Conservation (phyloP, 2,113 vertebrate species). For the crab-eating macaque (Macaca fascicularis) region DNA sequence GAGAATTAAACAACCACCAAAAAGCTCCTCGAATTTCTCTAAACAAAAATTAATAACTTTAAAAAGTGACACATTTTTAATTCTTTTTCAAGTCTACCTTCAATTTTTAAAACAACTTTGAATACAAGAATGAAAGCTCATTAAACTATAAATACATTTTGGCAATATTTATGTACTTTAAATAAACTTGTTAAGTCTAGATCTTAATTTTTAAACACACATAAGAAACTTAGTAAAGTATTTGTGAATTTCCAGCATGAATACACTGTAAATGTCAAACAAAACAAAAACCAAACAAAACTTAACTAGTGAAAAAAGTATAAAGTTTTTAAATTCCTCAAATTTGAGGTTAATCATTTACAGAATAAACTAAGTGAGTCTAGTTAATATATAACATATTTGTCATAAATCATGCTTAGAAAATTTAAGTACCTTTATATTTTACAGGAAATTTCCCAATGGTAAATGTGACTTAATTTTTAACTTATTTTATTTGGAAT, state of each 20-base stretch:
- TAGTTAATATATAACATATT: neutral
- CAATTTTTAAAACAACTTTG: neutral
- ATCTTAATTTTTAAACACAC: conserved; percentile 31
- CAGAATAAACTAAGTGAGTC: neutral
- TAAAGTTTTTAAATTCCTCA: conserved; percentile 27
- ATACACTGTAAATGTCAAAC: conserved; percentile 20
- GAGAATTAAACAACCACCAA: conserved; percentile 71
- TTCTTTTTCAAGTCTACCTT: neutral
- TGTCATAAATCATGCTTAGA: conserved; percentile 2
- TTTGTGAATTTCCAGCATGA: neutral
- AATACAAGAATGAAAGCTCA: neutral
- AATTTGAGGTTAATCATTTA: conserved; percentile 15
- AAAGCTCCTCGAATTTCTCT: conserved; percentile 72
- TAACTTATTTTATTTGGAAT: conserved; percentile 36
- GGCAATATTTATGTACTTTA: neutral
- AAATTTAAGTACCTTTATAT: conserved; percentile 32
- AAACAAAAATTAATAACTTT: conserved; percentile 72
- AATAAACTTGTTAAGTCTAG: conserved; percentile 13
- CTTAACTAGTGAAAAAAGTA: neutral
- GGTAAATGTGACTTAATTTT: neutral
- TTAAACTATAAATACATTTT: conserved; percentile 7
- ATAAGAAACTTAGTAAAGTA: neutral
- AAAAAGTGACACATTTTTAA: conserved; percentile 4
- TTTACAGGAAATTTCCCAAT: conserved; percentile 5
- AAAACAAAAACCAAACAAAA: conserved; percentile 18